A percentile compares a stretch with the other conserved stretches of the same genome.
phyloP scores from a whole-genome alignment of 1,140 invertebrate species.

The Ceratosolen solmsi region DNA sequence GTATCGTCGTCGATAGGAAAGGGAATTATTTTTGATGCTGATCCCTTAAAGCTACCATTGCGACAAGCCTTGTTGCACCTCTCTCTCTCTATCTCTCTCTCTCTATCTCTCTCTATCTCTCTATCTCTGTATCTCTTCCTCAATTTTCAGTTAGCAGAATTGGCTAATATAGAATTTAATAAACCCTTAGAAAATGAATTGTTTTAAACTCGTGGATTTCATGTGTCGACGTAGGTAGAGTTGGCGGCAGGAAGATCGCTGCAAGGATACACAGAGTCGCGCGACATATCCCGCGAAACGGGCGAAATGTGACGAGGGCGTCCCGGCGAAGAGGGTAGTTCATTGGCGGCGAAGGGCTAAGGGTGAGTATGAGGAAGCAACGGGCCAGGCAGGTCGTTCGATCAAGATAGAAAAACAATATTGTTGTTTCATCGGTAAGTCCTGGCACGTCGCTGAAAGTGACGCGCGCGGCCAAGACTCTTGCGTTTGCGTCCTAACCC shows the following conservation, averaged over 20 bases:
- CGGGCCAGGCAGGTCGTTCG: neutral
- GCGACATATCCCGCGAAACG: too few relatives aligned
- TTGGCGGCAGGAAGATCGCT: too few relatives aligned
- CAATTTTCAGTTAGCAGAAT: neutral
- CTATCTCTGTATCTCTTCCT: neutral
- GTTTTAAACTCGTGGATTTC: constrained; percentile 7
- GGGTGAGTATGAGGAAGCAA: too few relatives aligned
- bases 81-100: neutral
- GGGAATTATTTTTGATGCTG: too few relatives aligned
- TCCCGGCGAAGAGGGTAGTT: too few relatives aligned
- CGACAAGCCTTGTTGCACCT: neutral
- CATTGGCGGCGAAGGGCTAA: too few relatives aligned
- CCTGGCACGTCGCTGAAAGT: constrained; percentile 68
- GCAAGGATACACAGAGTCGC: too few relatives aligned
- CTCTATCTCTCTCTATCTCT: neutral
- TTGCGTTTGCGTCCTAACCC: neutral
- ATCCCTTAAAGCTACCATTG: neutral
- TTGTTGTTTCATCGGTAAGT: constrained; percentile 70
- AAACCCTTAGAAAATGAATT: constrained; percentile 38
- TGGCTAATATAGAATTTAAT: constrained; percentile 28
- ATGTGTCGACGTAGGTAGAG: constrained; percentile 14
- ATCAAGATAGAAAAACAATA: constrained; percentile 66
- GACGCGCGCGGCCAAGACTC: constrained; percentile 55
- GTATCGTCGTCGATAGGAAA: too few relatives aligned
- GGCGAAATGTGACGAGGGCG: too few relatives aligned